Evolutionary conservation across 2,888 invertebrate genomes (phyloP), one percentile per base, ranked within the genome.

Genomic region (Stenotaenia linearis): DNA sequence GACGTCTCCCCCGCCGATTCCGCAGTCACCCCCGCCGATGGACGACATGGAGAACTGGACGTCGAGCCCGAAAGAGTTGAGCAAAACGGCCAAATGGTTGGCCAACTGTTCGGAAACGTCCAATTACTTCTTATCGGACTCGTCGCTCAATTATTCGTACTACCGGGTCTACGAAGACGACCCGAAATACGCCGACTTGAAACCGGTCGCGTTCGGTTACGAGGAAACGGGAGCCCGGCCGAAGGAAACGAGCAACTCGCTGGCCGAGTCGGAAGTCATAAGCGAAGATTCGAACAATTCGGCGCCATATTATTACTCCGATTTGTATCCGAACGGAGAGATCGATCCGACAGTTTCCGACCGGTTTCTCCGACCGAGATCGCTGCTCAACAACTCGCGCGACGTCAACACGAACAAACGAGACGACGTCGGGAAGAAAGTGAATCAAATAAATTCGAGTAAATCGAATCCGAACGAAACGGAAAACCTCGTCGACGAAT

Each of bases 291-390:
- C 69, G 28, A 69, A 23, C n/a, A 69, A 69, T 69, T 69, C 69
- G 15, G 93, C 93, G 37, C 94, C 95, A 0, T 95, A 95, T 84
- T 95, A 95, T 84, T 95, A 95, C 85, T 94, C 95, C 0, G 95
- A 95, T 85, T 88, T 91, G 77, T 91, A 84, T 35, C 81, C 82
- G n/a, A 79, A 82, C 21, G 82, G 80, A 69, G 45, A 3, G 1
- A 23, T 28, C 0, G 12, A 6, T 23, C 7, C 18, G 18, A 10
- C 18, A 7, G 28, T 61, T 10, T 30, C 81, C 77, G 78, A 80
- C 45, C 50, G 78, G 50, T 80, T 79, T 37, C 79, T 81, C 77
- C 79, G 79, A 75, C 77, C 78, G 28, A 75, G 75, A 18, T 77
- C 78, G 10, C 23, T 82, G 12, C 77, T 82, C 25, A 82, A 82